Base-by-base conservation (phyloP, 2,797 vertebrate genomes). In the Pampus argenteus region DNA sequence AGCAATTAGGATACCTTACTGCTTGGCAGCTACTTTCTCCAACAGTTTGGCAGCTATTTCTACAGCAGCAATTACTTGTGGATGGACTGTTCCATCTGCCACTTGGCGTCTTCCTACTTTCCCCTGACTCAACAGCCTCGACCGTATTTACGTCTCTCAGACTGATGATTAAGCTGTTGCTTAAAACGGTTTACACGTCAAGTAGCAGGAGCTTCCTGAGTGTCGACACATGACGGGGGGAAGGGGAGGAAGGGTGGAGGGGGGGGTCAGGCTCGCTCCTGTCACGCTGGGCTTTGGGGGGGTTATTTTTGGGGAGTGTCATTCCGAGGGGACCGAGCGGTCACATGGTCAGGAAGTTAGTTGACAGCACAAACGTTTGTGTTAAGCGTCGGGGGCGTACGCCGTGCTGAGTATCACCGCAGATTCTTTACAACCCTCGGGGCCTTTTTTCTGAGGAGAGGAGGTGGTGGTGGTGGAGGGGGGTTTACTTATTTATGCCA, bases 141-240 rank as follows among this genome's bases (percentile, higher is more conserved):
- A 77, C 84, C 88, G 45, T 92, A 95, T 96, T 95, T 95, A 93
- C 87, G 85, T 94, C 93, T 90, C 91, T 86, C 89, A 86, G 84
- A 95, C 84, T 94, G 95, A 95, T 95, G 92, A 96, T 93, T 90
- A 92, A 92, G 90, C 88, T 92, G 86, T 94, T 96, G 81, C 93
- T 94, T 92, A 94, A 95, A 94, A 93, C 87, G 77, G 91, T 84
- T 87, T 83, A 1, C 85, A 44, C 89, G 80, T 83, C 88, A 87
- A 86, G 88, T 69, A 90, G 89, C 79, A 82, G 84, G 76, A 82
- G 58, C 79, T 82, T 78, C 62, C 84, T 66, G 81, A 84, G 75
- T 84, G 77, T 84, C 76, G 83, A 86, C 77, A 84, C 79, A 64
- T 68, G 51, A 48, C 49, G 80, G n/a, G 52, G 40, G 80, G 49